Evolutionary conservation across 2,888 invertebrate genomes (phyloP).

Genomic region (Meiosimyza platycephala): DNA sequence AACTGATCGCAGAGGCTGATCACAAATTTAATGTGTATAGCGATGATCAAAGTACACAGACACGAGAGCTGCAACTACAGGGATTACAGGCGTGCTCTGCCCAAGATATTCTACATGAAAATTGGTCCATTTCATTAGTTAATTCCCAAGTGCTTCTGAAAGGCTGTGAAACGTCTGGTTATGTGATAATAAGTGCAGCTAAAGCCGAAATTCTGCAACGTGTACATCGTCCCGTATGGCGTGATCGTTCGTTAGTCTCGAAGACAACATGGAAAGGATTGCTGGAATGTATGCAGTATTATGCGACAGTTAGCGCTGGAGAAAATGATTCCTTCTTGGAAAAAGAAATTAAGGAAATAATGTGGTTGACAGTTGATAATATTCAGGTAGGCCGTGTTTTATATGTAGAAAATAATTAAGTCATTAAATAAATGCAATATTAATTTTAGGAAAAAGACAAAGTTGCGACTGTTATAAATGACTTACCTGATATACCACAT

Average conservation of each 20-base stretch:
- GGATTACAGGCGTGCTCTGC: slow-evolving; percentile 88
- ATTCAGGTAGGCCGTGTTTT: slow-evolving; percentile 73
- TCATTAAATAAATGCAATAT: not conserved
- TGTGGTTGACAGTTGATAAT: slow-evolving; percentile 95
- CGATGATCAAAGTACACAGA: slow-evolving; percentile 87
- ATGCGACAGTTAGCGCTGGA: slow-evolving; percentile 93
- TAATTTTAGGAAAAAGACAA: slow-evolving; percentile 73
- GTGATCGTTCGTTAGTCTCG: slow-evolving; percentile 84
- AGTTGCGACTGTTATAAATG: slow-evolving; percentile 77
- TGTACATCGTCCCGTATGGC: slow-evolving; percentile 89
- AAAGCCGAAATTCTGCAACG: slow-evolving; percentile 94
- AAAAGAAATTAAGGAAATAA: slow-evolving; percentile 84
- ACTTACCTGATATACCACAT: slow-evolving; percentile 87
- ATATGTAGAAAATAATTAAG: not conserved
- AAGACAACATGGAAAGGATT: slow-evolving; percentile 97
- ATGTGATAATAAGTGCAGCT: slow-evolving; percentile 96
- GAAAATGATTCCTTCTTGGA: slow-evolving; percentile 76
- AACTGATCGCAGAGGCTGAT: slow-evolving; percentile 91
- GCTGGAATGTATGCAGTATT: slow-evolving; percentile 98
- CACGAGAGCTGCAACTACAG: slow-evolving; percentile 80
- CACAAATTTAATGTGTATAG: slow-evolving; percentile 96
- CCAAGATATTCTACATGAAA: slow-evolving; percentile 92
- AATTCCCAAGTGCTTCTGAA: slow-evolving; percentile 81
- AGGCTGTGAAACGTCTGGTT: slow-evolving; percentile 96
- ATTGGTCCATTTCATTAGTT: slow-evolving; percentile 86